Evolutionary conservation across 2,113 vertebrate genomes (phyloP), one percentile per base, ranked within the genome.

Genomic region (Cyanoderma ruficeps): DNA sequence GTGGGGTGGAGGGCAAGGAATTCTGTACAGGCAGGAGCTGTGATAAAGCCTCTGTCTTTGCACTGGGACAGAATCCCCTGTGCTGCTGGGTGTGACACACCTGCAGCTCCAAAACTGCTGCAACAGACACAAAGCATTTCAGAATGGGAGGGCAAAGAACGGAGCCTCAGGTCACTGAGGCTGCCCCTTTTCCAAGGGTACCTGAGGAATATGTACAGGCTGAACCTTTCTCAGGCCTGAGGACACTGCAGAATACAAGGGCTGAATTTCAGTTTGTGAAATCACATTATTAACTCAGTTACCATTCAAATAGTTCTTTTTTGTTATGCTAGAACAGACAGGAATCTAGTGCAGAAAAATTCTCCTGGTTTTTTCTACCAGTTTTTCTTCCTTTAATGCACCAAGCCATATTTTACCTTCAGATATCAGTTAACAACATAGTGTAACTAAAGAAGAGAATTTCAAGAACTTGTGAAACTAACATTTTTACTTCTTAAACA

Each of bases 1-100:
- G 13, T 5, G 35, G 20, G 31, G 23, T 9, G 18, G 12, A 49
- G 27, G 5, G 12, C 0, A 0, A 60, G 30, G 37, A 39, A n/a
- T 53, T n/a, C 14, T 4, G 13, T 3, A 3, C 12, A 74, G 68
- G 23, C 11, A 27, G 2, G 44, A 44, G 52, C 68, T 37, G 0
- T 11, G 39, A 15, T 1, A 1, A 22, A 42, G 4, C 5, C 9
- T 39, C 37, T 27, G 50, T 31, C 31, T 24, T 27, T 35, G 42
- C 41, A 6, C 28, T 33, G 46, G 33, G 33, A n/a, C 3, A 2
- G 1, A 1, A 9, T 15, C 17, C 39, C 24, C n/a, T 15, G 7
- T 1, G 1, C 18, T 24, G 8, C 7, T 44, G 27, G 3, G 1
- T 19, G 1, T 9, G 50, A 35, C 57, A 56, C 35, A 10, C 6